phyloP scores from a whole-genome alignment of 2,888 invertebrate species.

The Sclerodermus sp. region DNA sequence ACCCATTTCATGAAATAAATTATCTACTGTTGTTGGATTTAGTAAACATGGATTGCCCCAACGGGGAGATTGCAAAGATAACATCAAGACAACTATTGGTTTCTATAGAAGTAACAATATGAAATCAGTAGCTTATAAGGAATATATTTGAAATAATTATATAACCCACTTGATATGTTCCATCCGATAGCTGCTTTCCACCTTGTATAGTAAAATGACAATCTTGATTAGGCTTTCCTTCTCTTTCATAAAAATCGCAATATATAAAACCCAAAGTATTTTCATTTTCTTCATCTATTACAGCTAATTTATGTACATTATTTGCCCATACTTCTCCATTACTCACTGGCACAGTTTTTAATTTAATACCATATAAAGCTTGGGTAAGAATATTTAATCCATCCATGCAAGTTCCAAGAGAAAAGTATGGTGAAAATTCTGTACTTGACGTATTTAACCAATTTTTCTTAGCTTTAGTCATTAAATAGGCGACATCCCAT shows the following conservation, averaged over 20 bases:
- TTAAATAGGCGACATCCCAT: slow-evolving; percentile 91
- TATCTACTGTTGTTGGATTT: slow-evolving; percentile 85
- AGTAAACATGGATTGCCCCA: slow-evolving; percentile 79
- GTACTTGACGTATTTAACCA: slow-evolving; percentile 70
- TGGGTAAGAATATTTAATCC: slow-evolving; percentile 89
- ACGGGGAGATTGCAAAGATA: slow-evolving; percentile 79
- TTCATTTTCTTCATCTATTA: slow-evolving; percentile 73
- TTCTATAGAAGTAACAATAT: slow-evolving; percentile 58
- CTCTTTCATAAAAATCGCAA: slow-evolving; percentile 92
- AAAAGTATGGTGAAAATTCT: slow-evolving; percentile 85
- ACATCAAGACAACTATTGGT: slow-evolving; percentile 91
- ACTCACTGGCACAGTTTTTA: slow-evolving; percentile 67
- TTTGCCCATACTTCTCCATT: slow-evolving; percentile 82
- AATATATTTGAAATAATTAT: slow-evolving; percentile 8
- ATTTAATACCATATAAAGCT: slow-evolving; percentile 79
- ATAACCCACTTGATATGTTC: slow-evolving; percentile 75
- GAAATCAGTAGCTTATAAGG: background rate
- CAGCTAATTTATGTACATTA: slow-evolving; percentile 91
- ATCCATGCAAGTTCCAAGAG: slow-evolving; percentile 94
- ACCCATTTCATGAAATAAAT: slow-evolving; percentile 98
- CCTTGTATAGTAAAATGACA: slow-evolving; percentile 99
- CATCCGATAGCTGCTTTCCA: slow-evolving; percentile 77
- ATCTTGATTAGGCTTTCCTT: slow-evolving; percentile 94
- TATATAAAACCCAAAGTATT: slow-evolving; percentile 91
- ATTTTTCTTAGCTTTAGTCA: slow-evolving; percentile 71